These are phyloP conservation scores for Diploscapter pachys DNA, from an alignment of 1,140 invertebrate genomes.

Conservation along the genomic window DNA sequence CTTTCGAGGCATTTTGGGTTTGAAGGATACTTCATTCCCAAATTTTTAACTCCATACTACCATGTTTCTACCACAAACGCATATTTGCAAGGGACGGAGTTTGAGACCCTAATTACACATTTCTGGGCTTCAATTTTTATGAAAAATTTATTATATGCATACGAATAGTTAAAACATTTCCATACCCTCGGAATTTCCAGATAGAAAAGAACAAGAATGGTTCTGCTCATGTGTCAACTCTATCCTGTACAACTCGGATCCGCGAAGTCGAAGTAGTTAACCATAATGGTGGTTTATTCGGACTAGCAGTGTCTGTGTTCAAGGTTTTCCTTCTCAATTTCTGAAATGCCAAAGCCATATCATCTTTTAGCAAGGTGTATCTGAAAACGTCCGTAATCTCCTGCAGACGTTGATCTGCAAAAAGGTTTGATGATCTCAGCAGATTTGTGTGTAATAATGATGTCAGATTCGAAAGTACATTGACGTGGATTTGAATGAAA, in stretches of 20 bases:
- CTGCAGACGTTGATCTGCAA: conserved; percentile 38
- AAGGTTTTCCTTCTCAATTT: conserved; percentile 20
- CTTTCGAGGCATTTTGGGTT: no score
- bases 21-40: no score
- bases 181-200: not conserved
- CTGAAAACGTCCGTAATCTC: conserved; percentile 37
- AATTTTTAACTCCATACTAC: not conserved
- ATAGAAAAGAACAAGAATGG: conserved; percentile 32
- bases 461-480: conserved; percentile 35
- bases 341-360: not conserved
- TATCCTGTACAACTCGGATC: conserved; percentile 22
- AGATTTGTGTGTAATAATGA: conserved; percentile 31
- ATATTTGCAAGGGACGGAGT: not conserved
- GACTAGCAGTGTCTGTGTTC: conserved; percentile 39
- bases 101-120: no score
- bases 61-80: not conserved
- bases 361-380: conserved; percentile 30
- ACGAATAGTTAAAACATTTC: no score
- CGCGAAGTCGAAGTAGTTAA: conserved; percentile 34
- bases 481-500: conserved; percentile 36
- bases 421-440: conserved; percentile 31
- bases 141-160: no score
- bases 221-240: conserved; percentile 23
- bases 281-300: conserved; percentile 42
- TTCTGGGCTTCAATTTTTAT: no score